A percentile compares a stretch with the other conserved stretches of the same genome.
Evolutionary conservation across 2,113 vertebrate genomes (phyloP).

Genomic region (Ctenodactylus gundi): DNA sequence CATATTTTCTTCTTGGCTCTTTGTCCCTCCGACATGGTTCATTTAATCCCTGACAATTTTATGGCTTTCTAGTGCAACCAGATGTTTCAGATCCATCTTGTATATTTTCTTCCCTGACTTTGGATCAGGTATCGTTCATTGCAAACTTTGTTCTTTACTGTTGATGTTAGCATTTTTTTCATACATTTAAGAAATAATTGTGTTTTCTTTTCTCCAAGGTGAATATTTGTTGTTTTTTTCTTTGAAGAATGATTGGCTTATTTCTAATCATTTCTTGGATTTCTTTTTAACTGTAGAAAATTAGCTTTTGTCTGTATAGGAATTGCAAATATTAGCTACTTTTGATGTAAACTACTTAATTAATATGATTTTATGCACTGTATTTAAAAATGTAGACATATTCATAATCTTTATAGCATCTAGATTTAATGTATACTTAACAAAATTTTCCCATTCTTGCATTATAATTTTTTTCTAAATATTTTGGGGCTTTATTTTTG

Average conservation of each 20-base stretch:
- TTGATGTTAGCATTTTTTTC: background rate
- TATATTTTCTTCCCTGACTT: background rate
- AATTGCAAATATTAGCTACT: too few species aligned
- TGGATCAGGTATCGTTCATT: background rate
- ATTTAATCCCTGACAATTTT: constrained; percentile 6
- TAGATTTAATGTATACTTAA: background rate
- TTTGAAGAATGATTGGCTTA: background rate
- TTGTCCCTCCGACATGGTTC: background rate
- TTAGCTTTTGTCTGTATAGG: background rate
- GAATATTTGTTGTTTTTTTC: constrained; percentile 6
- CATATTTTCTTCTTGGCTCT: background rate
- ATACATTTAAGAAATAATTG: background rate
- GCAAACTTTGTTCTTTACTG: background rate
- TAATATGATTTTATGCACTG: background rate
- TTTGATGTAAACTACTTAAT: background rate
- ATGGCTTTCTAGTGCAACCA: background rate
- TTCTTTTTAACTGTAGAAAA: background rate
- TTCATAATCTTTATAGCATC: background rate
- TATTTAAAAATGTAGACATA: background rate
- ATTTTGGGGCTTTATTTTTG: constrained; percentile 10
- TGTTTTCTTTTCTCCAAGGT: background rate
- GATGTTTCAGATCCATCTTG: background rate
- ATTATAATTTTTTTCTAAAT: constrained; percentile 14
- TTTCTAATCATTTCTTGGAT: background rate
- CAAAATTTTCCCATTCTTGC: background rate